A percentile compares a stretch with the other conserved stretches of the same genome.
Evolutionary conservation across 1,140 invertebrate genomes (phyloP).

Genomic region (Ostrea denselamellosa): DNA sequence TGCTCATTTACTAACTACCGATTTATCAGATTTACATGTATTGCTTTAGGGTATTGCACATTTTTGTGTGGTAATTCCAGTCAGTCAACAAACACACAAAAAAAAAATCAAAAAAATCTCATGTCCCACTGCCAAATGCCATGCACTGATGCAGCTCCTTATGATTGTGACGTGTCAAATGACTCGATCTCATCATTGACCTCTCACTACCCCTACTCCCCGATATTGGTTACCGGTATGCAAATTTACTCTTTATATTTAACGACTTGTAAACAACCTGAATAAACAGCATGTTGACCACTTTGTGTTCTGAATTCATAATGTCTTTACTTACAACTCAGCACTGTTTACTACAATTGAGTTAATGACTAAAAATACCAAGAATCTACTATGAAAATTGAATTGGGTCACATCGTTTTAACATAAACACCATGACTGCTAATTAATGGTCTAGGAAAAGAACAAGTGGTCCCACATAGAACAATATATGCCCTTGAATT

Average conservation of each 20-base stretch:
- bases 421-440: not conserved
- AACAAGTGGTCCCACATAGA: too few species aligned
- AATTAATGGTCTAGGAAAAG: not conserved
- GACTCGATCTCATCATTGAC: not conserved
- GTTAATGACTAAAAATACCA: not conserved
- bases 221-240: not conserved
- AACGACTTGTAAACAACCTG: not conserved
- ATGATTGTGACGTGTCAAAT: too few species aligned
- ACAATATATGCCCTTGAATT: too few species aligned
- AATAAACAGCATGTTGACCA: not conserved
- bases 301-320: not conserved
- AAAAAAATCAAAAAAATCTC: too few species aligned
- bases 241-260: not conserved
- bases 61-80: too few species aligned
- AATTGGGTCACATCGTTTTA: not conserved
- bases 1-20: too few species aligned
- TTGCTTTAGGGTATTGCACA: too few species aligned
- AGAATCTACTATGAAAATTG: not conserved
- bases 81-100: too few species aligned
- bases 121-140: too few species aligned
- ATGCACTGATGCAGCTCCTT: too few species aligned
- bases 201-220: not conserved
- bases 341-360: not conserved
- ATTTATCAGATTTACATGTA: too few species aligned
- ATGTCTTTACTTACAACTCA: constrained; percentile 17